Conservation (phyloP, 2,797 vertebrate genomes). For the Tinamus major region DNA sequence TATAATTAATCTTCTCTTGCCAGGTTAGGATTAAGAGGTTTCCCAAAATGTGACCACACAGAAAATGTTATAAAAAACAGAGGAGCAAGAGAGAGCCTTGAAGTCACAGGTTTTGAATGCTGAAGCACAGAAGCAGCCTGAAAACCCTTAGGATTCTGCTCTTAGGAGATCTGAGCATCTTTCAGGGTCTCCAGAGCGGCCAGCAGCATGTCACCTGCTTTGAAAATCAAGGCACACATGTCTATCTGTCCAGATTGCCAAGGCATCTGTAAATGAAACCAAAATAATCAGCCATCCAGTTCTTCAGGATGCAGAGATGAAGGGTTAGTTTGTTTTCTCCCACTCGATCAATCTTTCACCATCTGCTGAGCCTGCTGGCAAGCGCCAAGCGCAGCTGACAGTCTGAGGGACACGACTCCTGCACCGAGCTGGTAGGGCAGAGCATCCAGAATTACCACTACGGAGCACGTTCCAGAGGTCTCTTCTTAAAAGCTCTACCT, state of each 20-base stretch:
- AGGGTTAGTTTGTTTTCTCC: slow-evolving; percentile 54
- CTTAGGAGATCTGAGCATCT: background rate
- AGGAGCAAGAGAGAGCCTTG: background rate
- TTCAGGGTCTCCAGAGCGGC: background rate
- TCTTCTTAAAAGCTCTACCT: background rate
- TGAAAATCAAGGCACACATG: background rate
- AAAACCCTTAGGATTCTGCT: background rate
- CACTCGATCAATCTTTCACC: slow-evolving; percentile 34
- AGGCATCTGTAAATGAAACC: slow-evolving; percentile 31
- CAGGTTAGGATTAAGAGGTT: background rate
- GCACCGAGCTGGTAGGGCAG: background rate
- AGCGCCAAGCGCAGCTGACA: background rate
- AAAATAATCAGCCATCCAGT: slow-evolving; percentile 33
- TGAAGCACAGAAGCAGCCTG: background rate
- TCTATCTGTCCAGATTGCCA: slow-evolving; percentile 61
- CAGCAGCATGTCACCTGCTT: slow-evolving; percentile 5
- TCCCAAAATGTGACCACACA: background rate
- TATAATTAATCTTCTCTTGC: background rate
- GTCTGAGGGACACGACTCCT: background rate
- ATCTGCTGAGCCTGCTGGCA: slow-evolving; percentile 55
- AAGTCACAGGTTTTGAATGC: background rate
- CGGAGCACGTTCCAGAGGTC: background rate
- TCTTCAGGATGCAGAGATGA: slow-evolving; percentile 46
- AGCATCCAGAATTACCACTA: background rate
- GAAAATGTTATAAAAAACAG: background rate